A percentile compares a stretch with the other conserved stretches of the same genome.
Conservation (phyloP, 1,140 invertebrate genomes). For the Notospermus geniculatus region DNA sequence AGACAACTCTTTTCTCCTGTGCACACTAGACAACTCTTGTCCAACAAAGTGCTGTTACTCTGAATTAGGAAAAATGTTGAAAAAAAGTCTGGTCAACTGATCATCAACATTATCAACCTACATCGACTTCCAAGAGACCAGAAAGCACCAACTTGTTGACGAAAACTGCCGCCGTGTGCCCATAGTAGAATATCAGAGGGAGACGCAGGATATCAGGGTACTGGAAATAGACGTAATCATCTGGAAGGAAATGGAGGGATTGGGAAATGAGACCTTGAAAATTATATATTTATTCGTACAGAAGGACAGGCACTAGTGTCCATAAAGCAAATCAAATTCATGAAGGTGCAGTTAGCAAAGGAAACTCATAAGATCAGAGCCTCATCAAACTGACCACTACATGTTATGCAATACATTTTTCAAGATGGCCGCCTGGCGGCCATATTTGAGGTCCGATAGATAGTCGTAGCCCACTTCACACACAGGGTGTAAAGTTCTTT, state of each 20-base stretch:
- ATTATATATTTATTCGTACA: too few relatives aligned
- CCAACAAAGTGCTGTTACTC: background rate
- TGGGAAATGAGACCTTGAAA: too few relatives aligned
- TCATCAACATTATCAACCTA: background rate
- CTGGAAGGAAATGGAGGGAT: conserved; percentile 31
- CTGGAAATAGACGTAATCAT: conserved; percentile 42
- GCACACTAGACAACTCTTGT: background rate
- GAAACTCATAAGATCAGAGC: too few relatives aligned
- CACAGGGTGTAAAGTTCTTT: too few relatives aligned
- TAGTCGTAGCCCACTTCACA: too few relatives aligned
- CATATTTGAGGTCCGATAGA: too few relatives aligned
- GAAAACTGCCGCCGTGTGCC: conserved; percentile 52
- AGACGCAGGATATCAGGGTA: conserved; percentile 52
- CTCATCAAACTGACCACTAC: too few relatives aligned
- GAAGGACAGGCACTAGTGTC: too few relatives aligned
- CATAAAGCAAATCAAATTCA: too few relatives aligned
- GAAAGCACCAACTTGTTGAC: conserved; percentile 52
- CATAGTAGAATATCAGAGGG: conserved; percentile 56
- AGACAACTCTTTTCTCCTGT: background rate
- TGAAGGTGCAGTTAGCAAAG: too few relatives aligned
- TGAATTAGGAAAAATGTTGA: background rate
- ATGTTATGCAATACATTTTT: too few relatives aligned
- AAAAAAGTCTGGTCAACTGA: background rate
- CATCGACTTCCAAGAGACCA: conserved; percentile 44
- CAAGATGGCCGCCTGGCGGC: too few relatives aligned